These are phyloP conservation scores for Scolopax bukidnonensis DNA, from an alignment of 2,797 vertebrate genomes.

Conservation along the genomic window DNA sequence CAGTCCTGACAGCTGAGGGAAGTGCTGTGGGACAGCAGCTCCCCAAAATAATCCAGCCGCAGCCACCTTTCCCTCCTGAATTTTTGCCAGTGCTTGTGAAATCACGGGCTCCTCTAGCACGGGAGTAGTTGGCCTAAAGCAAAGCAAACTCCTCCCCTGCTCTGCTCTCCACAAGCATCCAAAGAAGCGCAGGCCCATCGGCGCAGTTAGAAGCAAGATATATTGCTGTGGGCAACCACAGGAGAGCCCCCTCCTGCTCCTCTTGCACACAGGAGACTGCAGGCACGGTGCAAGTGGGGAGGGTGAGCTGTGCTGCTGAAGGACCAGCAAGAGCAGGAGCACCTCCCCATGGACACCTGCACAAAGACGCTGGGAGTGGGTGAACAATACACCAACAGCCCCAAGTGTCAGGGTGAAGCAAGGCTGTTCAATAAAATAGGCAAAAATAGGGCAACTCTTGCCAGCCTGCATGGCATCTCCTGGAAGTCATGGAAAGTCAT, in stretches of 20 bases:
- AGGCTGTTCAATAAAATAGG: neutral
- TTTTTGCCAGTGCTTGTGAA: neutral
- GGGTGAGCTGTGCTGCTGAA: accelerated
- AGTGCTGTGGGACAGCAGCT: neutral
- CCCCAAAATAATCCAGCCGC: neutral
- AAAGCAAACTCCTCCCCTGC: neutral
- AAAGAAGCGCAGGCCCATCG: neutral
- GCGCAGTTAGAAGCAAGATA: neutral
- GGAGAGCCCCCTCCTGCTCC: neutral
- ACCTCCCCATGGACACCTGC: neutral
- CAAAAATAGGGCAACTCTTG: neutral
- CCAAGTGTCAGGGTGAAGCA: neutral
- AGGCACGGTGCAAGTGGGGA: accelerated
- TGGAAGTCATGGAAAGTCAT: neutral
- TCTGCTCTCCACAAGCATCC: neutral
- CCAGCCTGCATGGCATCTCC: accelerated
- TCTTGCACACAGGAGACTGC: neutral
- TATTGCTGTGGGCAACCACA: neutral
- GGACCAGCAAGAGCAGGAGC: neutral
- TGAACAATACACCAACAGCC: neutral
- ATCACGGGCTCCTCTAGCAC: neutral
- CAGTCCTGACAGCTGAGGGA: neutral
- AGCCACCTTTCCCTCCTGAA: neutral
- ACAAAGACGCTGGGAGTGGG: neutral
- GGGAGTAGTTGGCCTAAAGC: neutral